A percentile compares a stretch with the other conserved stretches of the same genome.
phyloP scores from a whole-genome alignment of 1,140 invertebrate genomes.

The Drosophila arizonae region DNA sequence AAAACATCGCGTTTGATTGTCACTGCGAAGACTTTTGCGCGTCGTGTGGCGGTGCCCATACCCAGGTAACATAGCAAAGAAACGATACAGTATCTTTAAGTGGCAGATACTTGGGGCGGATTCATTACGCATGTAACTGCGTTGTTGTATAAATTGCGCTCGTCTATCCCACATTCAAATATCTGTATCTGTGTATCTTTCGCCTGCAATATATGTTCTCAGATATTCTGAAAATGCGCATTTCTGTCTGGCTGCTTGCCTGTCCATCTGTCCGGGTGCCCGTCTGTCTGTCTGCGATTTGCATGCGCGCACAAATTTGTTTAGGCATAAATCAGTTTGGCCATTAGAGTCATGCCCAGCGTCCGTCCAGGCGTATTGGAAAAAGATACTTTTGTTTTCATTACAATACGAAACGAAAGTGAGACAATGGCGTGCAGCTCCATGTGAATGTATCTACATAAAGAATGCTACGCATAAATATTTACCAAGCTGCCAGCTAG shows the following conservation, averaged over 20 bases:
- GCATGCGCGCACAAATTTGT: constrained; percentile 56
- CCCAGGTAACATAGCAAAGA: constrained; percentile 69
- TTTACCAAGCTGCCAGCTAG: constrained; percentile 60
- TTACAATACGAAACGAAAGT: constrained; percentile 54
- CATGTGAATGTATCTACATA: constrained; percentile 50
- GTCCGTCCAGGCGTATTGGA: neutral
- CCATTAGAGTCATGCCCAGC: constrained; percentile 22
- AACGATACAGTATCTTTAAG: constrained; percentile 50
- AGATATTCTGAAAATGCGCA: constrained; percentile 45
- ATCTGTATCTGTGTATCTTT: constrained; percentile 28
- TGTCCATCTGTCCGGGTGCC: constrained; percentile 18
- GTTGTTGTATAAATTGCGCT: constrained; percentile 56
- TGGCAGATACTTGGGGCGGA: constrained; percentile 8
- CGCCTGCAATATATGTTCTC: constrained; percentile 21
- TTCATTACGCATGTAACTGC: constrained; percentile 77
- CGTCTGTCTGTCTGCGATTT: constrained; percentile 43
- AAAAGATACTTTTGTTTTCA: constrained; percentile 69
- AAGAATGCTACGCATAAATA: constrained; percentile 64
- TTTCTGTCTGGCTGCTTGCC: constrained; percentile 16
- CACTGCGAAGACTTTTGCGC: constrained; percentile 73
- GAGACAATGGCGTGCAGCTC: constrained; percentile 49
- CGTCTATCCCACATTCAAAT: constrained; percentile 41
- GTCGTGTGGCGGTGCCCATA: constrained; percentile 79
- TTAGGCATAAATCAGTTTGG: constrained; percentile 58
- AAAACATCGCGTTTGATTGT: constrained; percentile 82